phyloP scores from a whole-genome alignment of 64 coral and sea anemone species.

The Cladopsammia gracilis region DNA sequence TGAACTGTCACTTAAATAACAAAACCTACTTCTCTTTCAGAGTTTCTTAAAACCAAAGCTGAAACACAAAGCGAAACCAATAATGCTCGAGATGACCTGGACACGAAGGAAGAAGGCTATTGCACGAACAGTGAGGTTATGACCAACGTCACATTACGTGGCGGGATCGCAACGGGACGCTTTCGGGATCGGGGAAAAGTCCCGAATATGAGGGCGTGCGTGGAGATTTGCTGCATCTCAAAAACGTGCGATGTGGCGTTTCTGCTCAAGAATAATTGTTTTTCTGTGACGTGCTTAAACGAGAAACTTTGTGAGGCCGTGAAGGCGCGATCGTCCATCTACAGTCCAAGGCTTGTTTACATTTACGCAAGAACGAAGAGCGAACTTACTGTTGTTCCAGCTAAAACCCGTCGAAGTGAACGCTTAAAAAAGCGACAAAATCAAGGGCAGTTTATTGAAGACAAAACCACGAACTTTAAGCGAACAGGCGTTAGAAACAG shows the following conservation, averaged over 20 bases:
- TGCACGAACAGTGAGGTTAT: constrained; percentile 79
- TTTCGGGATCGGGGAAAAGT: constrained; percentile 77
- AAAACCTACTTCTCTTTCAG: background rate
- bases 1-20: too few relatives aligned
- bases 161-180: constrained; percentile 63
- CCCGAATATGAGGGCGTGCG: constrained; percentile 61
- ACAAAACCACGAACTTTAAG: background rate
- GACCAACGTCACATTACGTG: constrained; percentile 65
- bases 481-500: background rate
- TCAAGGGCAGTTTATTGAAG: background rate
- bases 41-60: background rate
- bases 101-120: constrained; percentile 61
- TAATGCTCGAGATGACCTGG: background rate
- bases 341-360: constrained; percentile 73
- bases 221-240: constrained; percentile 80
- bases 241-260: constrained; percentile 90
- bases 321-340: constrained; percentile 74
- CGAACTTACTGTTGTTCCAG: background rate
- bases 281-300: constrained; percentile 82
- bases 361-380: constrained; percentile 84
- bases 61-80: background rate
- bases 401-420: constrained; percentile 7
- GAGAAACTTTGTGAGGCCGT: constrained; percentile 80
- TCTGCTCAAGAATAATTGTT: constrained; percentile 85
- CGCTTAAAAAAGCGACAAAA: background rate